phyloP scores from a whole-genome alignment of 2,113 vertebrate species.

The Strix uralensis region DNA sequence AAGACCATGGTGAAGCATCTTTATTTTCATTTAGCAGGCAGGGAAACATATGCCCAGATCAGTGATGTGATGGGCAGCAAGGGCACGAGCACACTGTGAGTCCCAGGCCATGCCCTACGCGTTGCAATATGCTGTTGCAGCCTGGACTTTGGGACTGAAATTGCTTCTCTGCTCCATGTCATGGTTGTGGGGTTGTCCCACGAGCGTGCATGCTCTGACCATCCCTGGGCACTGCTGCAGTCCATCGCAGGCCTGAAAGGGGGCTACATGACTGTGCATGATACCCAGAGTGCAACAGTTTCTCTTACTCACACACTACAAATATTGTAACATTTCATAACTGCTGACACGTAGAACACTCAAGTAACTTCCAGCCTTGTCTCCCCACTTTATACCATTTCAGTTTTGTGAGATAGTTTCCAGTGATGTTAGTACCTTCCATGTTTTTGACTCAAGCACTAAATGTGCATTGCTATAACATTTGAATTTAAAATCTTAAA shows the following conservation, averaged over 20 bases:
- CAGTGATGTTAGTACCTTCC: not conserved
- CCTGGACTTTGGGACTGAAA: not conserved
- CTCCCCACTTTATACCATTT: not conserved
- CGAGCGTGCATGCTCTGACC: fast-evolving
- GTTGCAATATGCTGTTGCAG: not conserved
- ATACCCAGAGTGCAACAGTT: too few species aligned
- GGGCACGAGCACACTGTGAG: not conserved
- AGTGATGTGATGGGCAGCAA: not conserved
- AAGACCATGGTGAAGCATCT: not conserved
- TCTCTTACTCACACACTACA: not conserved
- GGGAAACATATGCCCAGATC: not conserved
- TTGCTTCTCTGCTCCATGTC: not conserved
- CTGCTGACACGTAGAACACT: not conserved
- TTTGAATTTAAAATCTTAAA: not conserved
- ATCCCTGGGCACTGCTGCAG: not conserved
- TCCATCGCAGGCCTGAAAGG: not conserved
- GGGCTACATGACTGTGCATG: not conserved
- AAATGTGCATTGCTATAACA: fast-evolving
- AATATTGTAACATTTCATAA: not conserved
- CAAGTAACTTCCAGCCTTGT: not conserved
- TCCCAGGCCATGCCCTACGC: not conserved
- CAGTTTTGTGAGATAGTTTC: not conserved
- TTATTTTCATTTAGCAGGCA: not conserved
- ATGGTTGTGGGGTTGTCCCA: not conserved
- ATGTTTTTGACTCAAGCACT: not conserved